Evolutionary conservation across 2,797 vertebrate species (phyloP), one percentile per base, ranked within the genome.

Genomic region (Sylvia borin): DNA sequence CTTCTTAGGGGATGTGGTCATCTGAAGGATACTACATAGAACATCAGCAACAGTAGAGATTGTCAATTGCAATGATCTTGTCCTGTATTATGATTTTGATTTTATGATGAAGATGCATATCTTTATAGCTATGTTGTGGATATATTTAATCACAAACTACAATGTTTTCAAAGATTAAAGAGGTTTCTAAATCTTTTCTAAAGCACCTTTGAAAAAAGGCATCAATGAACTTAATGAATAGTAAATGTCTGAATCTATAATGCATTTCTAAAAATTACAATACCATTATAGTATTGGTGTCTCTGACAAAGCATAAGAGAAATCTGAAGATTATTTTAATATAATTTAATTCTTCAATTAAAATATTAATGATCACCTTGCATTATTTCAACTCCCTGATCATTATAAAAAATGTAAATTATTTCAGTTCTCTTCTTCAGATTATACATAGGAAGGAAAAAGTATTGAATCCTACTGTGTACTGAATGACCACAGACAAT

Each of bases 341-440:
- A 34, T 85, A 61, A 64, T 89, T 93, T 90, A 91, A 45, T 80
- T 87, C 64, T 76, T 89, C 74, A 85, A 58, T 90, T 93, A 92
- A 97, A 97, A 94, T 95, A 94, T 94, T 97, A 51, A 78, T 94
- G 40, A 92, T 96, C 51, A 75, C 57, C 25, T 93, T 89, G 87
- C 77, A 92, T 95, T 94, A 95, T 95, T 97, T 96, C 77, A 91
- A 86, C 22, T 90, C 91, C 92, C 88, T 95, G 91, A 92, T 91
- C 60, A 60, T 72, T 88, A 93, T 36, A 58, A 95, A 93, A 95
- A 97, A 93, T 95, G 83, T 51, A 95, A 95, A 94, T 95, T 62
- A 71, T 96, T 96, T 92, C 88, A 96, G 89, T 95, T 95, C 92
- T 84, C 54, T 96, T 91, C 77, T 66, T 92, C 61, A 84, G 50